Evolutionary conservation across 2,113 vertebrate species (phyloP), one percentile per base, ranked within the genome.

Genomic region (Trogon melanurus): DNA sequence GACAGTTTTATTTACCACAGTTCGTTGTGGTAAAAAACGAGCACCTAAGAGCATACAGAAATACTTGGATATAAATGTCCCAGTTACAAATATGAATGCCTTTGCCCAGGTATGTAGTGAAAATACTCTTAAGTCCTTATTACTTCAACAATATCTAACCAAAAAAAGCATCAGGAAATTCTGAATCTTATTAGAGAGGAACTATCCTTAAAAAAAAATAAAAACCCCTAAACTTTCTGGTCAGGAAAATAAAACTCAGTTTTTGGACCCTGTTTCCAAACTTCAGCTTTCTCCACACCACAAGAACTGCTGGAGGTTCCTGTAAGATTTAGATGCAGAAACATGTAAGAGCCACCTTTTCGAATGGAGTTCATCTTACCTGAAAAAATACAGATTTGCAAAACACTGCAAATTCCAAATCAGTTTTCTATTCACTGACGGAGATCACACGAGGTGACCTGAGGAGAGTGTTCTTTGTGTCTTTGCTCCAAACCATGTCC

Each of bases 401-500:
- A 60, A 73, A 32, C 58, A 64, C 29, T 74, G 58, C 9, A 79
- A 78, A 85, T 60, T 19, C 64, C 62, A 38, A 58, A 54, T 41
- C 94, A 74, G 8, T 41, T 34, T 81, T 84, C 29, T 67, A 3
- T 61, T 72, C 29, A 12, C 38, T 72, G 67, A 74, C 6, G 21
- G 47, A 88, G 56, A 58, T 15, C 16, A 79, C 20, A 76, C 0
- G 3, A 57, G 75, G 48, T 56, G 53, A 93, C 86, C 71, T 92
- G 53, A 71, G 44, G 50, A 78, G 67, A 83, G 2, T 15, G 38
- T 36, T 83, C 75, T 88, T 79, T 48, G 11, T 4, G 5, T 56
- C 81, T 85, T 91, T 84, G 85, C 85, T 91, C 64, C 82, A 93
- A 94, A 94, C 53, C 48, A 69, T 4, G 32, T 74, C 75, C 61